Evolutionary conservation across 2,797 vertebrate species (phyloP), one percentile per base, ranked within the genome.

Genomic region (Hoplostethus atlanticus): DNA sequence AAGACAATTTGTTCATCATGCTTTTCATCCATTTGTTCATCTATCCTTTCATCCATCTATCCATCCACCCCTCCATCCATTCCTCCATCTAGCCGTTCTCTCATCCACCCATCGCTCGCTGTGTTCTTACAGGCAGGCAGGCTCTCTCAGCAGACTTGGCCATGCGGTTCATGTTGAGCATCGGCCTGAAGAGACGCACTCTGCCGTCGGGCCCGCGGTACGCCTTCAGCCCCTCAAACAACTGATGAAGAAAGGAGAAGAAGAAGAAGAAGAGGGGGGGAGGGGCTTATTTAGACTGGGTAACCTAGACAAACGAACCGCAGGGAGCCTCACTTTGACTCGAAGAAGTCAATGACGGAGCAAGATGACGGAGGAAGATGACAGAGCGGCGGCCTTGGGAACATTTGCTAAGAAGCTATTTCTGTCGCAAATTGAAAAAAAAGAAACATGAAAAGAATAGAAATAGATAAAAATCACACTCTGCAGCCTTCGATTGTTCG

Each of bases 211-310:
- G 91, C 0, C 96, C 97, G 15, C 96, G 92, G 66, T 96, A 98
- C 0, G 93, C 97, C 86, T 97, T 98, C 94, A 97, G 68, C 13
- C 97, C 97, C 90, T 99, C 97, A 38, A 98, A 98, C 53, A 98
- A 52, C 97, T 98, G 79, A 15, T 21, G 53, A 50, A 51, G n/a
- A 30, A 12, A 54, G 7, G 25, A 30, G n/a, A 44, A 13, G 9
- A 31, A 12, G 53, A 34, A 17, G 48, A 61, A 30, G n/a, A 5
- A 16, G 16, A 44, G 34, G 50, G 38, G 31, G 40, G 31, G 25
- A 9, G 34, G 34, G 6, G 38, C 9, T 53, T 25, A 10, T 34
- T 9, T 40, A 21, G 17, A 13, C 31, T 9, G n/a, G 5, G 21
- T 6, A 58, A 58, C 17, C 13, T 5, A 17, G 2, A 58, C n/a